Conservation (phyloP, 2,797 vertebrate genomes). For the Trachurus trachurus region DNA sequence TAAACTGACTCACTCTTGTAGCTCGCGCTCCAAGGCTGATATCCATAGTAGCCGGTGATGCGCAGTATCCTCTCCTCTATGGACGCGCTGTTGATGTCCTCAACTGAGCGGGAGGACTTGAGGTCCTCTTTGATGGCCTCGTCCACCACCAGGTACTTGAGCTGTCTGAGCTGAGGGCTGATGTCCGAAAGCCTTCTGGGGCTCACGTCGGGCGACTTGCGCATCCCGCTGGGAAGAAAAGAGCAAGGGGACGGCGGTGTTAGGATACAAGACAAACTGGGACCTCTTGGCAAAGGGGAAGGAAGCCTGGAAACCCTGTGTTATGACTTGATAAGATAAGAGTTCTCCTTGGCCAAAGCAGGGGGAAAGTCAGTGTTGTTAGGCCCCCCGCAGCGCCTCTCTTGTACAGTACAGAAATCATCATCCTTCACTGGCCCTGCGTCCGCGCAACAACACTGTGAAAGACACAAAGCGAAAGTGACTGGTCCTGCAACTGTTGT, state of each 20-base stretch:
- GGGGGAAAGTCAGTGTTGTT: conserved; percentile 20
- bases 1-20: conserved; percentile 89
- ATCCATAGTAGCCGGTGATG: conserved; percentile 97
- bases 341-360: conserved; percentile 29
- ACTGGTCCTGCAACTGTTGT: conserved; percentile 71
- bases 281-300: conserved; percentile 4
- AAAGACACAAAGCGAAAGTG: conserved; percentile 81
- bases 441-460: conserved; percentile 56
- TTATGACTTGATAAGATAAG: conserved; percentile 31
- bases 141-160: conserved; percentile 95
- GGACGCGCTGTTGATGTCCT: conserved; percentile 94
- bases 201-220: conserved; percentile 94
- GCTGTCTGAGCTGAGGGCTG: conserved; percentile 97
- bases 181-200: conserved; percentile 97
- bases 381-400: conserved; percentile 58
- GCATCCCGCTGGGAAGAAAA: conserved; percentile 89
- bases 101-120: conserved; percentile 94
- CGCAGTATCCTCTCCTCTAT: conserved; percentile 95
- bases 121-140: conserved; percentile 95
- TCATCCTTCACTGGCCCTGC: conserved; percentile 78
- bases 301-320: neutral
- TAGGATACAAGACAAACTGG: conserved; percentile 34
- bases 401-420: conserved; percentile 68
- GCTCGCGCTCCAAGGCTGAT: conserved; percentile 94
- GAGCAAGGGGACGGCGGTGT: conserved; percentile 54